Evolutionary conservation across 2,797 vertebrate species (phyloP).

Genomic region (Chelon labrosus): DNA sequence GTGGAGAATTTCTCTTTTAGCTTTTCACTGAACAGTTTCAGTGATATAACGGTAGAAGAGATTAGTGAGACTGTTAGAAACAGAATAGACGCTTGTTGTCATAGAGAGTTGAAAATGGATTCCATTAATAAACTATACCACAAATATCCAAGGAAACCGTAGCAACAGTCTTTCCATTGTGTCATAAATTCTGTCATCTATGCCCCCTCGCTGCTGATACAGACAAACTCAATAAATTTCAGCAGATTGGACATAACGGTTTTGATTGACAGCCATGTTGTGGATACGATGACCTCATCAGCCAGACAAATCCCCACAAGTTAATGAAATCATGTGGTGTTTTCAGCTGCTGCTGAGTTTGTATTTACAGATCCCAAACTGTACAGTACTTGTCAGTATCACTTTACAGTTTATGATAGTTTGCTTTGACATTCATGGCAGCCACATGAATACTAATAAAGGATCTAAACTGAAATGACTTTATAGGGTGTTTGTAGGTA

Average conservation of each 20-base stretch:
- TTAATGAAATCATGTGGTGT: slow-evolving; percentile 6
- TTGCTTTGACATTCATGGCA: slow-evolving; percentile 26
- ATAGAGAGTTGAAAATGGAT: slow-evolving; percentile 9
- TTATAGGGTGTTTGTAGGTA: slow-evolving; percentile 3
- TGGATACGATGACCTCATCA: not conserved
- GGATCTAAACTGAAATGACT: slow-evolving; percentile 31
- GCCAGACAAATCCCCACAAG: slow-evolving; percentile 1
- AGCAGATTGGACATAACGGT: slow-evolving; percentile 15
- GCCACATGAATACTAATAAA: not conserved
- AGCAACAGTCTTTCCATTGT: not conserved
- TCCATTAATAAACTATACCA: not conserved
- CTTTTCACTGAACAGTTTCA: slow-evolving; percentile 9
- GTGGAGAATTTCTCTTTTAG: slow-evolving; percentile 9
- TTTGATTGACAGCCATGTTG: slow-evolving; percentile 39
- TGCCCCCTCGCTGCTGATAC: not conserved
- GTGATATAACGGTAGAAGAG: slow-evolving; percentile 1
- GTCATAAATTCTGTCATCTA: slow-evolving; percentile 6
- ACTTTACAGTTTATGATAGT: slow-evolving; percentile 22
- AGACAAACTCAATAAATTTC: slow-evolving; percentile 12
- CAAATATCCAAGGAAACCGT: slow-evolving; percentile 12
- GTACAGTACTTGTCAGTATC: slow-evolving; percentile 2
- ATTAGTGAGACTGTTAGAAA: slow-evolving; percentile 21
- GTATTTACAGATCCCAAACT: not conserved
- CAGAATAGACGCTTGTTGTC: slow-evolving; percentile 25
- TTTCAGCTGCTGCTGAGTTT: not conserved